phyloP scores from a whole-genome alignment of 1,140 invertebrate species.

The Zaprionus tsacasi region DNA sequence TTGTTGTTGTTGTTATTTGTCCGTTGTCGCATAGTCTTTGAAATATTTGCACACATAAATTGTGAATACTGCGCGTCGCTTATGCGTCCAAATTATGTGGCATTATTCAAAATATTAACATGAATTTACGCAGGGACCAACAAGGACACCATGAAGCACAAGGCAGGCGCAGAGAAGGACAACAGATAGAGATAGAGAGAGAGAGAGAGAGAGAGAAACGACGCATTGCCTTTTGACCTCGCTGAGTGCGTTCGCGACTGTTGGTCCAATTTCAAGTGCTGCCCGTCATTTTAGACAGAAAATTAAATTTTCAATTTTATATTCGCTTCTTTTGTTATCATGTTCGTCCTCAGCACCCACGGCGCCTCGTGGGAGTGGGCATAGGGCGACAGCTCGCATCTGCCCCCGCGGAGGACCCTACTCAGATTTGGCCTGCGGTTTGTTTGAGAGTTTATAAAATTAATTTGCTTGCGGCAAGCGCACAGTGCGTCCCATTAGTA shows the following conservation, averaged over 20 bases:
- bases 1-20: neutral
- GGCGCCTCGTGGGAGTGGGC: conserved; percentile 36
- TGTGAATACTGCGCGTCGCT: conserved; percentile 48
- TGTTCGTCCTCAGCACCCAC: conserved; percentile 31
- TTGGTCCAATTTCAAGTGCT: conserved; percentile 30
- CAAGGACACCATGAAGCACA: conserved; percentile 36
- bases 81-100: conserved; percentile 69
- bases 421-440: conserved; percentile 48
- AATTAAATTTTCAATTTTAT: conserved; percentile 59
- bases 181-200: neutral
- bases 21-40: conserved; percentile 26
- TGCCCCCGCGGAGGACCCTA: neutral
- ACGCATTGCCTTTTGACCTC: conserved; percentile 22
- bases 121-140: conserved; percentile 50
- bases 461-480: conserved; percentile 64
- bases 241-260: conserved; percentile 8
- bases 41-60: conserved; percentile 64
- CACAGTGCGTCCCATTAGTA: conserved; percentile 23
- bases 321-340: conserved; percentile 35
- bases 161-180: neutral
- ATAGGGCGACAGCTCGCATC: neutral
- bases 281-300: conserved; percentile 46
- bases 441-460: conserved; percentile 70
- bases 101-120: conserved; percentile 78
- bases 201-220: conserved; percentile 4